Evolutionary conservation across 2,888 invertebrate species (phyloP), one percentile per base, ranked within the genome.

Genomic region (Pandemis cinnamomeana): DNA sequence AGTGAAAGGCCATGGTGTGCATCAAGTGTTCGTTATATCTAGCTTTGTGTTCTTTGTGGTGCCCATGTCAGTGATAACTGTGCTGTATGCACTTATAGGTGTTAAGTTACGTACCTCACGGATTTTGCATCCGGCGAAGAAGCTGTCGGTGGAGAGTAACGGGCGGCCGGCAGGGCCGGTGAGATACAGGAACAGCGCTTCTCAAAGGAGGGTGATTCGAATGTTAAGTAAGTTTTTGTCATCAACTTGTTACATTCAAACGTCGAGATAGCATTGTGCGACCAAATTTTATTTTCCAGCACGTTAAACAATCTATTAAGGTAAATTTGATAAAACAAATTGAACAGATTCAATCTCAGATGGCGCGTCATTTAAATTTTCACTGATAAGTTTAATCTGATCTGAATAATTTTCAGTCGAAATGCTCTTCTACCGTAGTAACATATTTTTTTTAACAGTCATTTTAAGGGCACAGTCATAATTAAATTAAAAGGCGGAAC

Each of bases 61-160:
- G 61, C 98, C 98, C 2, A 98, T 98, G 97, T 97, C 97, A 48
- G 94, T 98, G 76, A 98, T 98, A 85, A 96, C 96, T 48, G 96
- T 97, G 77, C 92, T 98, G 76, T 98, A 98, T 84, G 95, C 97
- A 71, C 91, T 97, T 78, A 97, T 97, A 81, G 97, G 96, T 1
- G 88, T 97, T 62, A 97, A 96, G 85, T 90, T 97, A 78, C 95
- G 96, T 71, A 95, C 96, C 66, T 96, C 97, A 51, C 90, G 95
- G 20, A 90, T 95, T 77, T 89, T 96, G 81, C 95, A 95, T 77
- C 95, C 95, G 1, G 87, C 95, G 62, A 96, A 96, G 78, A 94
- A 95, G 72, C 86, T 88, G 58, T 95, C 92, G 0, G 89, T 93
- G 71, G 92, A 95, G n/a, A 94, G 93, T 67, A 88, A 84, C 62